phyloP scores from a whole-genome alignment of 2,888 invertebrate genomes.

The Drosophila kanekoi region DNA sequence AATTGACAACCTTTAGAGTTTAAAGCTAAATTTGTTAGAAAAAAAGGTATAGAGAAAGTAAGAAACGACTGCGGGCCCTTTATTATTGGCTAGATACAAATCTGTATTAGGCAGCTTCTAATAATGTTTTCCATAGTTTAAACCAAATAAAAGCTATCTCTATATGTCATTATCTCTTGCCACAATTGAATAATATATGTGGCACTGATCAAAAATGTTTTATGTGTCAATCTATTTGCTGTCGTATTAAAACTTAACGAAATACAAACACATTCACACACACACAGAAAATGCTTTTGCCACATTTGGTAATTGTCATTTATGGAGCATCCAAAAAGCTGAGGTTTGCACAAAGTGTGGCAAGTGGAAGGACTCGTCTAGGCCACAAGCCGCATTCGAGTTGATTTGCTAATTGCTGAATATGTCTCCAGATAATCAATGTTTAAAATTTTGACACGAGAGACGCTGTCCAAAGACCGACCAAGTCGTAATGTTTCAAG shows the following conservation, averaged over 20 bases:
- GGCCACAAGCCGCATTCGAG: constrained; percentile 70
- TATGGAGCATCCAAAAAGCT: constrained; percentile 41
- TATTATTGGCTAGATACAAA: background rate
- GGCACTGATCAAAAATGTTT: constrained; percentile 56
- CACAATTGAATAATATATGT: constrained; percentile 33
- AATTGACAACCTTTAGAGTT: no score
- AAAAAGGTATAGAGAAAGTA: background rate
- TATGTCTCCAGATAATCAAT: constrained; percentile 85
- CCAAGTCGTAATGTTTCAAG: constrained; percentile 34
- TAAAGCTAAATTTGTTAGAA: background rate
- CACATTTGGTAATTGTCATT: constrained; percentile 78
- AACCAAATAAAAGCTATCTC: background rate
- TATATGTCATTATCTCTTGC: background rate
- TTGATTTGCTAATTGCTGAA: constrained; percentile 84
- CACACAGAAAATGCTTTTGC: constrained; percentile 62
- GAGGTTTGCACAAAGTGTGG: constrained; percentile 11
- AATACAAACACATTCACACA: constrained; percentile 18
- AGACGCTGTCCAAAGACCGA: constrained; percentile 48
- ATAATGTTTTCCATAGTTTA: background rate
- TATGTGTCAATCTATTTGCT: constrained; percentile 61
- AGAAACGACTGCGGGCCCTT: background rate
- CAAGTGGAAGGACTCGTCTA: constrained; percentile 15
- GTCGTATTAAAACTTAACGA: constrained; percentile 73
- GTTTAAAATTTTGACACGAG: constrained; percentile 77
- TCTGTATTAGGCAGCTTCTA: background rate